These are phyloP conservation scores for Chelon labrosus DNA, from an alignment of 2,797 vertebrate genomes.

Conservation along the genomic window DNA sequence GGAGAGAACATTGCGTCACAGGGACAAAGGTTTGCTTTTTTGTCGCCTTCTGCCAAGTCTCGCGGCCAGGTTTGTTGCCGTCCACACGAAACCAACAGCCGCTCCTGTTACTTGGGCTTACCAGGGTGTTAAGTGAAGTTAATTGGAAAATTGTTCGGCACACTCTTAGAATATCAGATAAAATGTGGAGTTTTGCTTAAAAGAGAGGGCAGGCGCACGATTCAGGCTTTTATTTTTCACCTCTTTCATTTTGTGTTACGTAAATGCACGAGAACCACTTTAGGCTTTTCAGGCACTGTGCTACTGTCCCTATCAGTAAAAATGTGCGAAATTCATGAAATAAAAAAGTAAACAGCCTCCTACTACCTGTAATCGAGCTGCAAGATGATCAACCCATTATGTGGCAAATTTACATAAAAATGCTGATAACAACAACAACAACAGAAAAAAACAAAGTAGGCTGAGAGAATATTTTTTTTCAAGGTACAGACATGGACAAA, in stretches of 20 bases:
- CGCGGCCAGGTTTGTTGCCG: not conserved
- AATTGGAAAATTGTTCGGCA: not conserved
- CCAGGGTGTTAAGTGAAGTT: conserved; percentile 1
- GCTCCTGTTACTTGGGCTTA: not conserved
- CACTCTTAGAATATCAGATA: not conserved
- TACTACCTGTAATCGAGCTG: conserved; percentile 11
- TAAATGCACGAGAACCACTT: not conserved
- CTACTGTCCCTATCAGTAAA: not conserved
- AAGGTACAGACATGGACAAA: conserved; percentile 19
- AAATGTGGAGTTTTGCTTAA: not conserved
- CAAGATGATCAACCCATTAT: conserved; percentile 8
- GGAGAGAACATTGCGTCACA: not conserved
- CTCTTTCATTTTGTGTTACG: not conserved
- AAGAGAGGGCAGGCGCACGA: not conserved
- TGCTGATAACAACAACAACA: not conserved
- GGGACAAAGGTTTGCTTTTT: conserved; percentile 6
- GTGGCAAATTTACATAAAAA: conserved; percentile 35
- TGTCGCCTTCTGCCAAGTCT: not conserved
- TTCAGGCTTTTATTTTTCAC: not conserved
- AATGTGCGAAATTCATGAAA: conserved; percentile 7
- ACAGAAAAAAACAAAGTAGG: not conserved
- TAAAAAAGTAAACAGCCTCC: conserved; percentile 12
- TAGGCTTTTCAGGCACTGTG: not conserved
- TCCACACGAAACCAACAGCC: conserved; percentile 3
- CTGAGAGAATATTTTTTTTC: conserved; percentile 4